A percentile compares a stretch with the other conserved stretches of the same genome.
phyloP scores from a whole-genome alignment of 2,113 vertebrate genomes.

The Pomatostomus ruficeps region DNA sequence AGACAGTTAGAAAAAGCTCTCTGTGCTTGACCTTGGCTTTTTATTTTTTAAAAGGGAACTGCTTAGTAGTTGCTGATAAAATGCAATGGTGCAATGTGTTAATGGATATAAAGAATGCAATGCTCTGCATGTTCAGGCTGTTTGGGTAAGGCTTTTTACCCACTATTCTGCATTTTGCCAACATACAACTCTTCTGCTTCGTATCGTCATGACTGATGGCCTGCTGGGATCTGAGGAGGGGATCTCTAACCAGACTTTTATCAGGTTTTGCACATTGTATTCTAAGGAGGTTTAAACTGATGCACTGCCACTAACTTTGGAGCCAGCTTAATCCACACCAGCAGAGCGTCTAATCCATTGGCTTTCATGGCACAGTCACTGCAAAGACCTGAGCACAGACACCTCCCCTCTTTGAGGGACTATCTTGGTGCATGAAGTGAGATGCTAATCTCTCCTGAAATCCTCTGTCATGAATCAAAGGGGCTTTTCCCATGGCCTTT shows the following conservation, averaged over 20 bases:
- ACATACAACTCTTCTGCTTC: neutral
- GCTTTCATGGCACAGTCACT: neutral
- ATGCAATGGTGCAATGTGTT: neutral
- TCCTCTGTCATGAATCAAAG: neutral
- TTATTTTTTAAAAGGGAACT: neutral
- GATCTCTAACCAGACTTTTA: neutral
- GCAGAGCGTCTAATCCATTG: neutral
- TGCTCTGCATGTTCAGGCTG: neutral
- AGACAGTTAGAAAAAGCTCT: neutral
- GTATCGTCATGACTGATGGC: neutral
- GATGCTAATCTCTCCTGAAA: neutral
- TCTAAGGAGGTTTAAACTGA: neutral
- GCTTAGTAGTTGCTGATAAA: neutral
- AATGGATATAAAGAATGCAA: neutral
- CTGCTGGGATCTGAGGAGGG: neutral
- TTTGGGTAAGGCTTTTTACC: neutral
- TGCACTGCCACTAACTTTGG: neutral
- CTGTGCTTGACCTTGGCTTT: neutral
- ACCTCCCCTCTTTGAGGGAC: neutral
- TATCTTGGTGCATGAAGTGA: rapidly evolving
- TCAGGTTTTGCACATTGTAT: neutral
- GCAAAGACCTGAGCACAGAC: neutral
- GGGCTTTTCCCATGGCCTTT: neutral
- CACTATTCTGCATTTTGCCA: neutral
- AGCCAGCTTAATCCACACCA: neutral